Percentiles rank a stretch among this genome's conserved stretches.
phyloP scores from a whole-genome alignment of 2,888 invertebrate genomes.

The Sarcophaga variegata region DNA sequence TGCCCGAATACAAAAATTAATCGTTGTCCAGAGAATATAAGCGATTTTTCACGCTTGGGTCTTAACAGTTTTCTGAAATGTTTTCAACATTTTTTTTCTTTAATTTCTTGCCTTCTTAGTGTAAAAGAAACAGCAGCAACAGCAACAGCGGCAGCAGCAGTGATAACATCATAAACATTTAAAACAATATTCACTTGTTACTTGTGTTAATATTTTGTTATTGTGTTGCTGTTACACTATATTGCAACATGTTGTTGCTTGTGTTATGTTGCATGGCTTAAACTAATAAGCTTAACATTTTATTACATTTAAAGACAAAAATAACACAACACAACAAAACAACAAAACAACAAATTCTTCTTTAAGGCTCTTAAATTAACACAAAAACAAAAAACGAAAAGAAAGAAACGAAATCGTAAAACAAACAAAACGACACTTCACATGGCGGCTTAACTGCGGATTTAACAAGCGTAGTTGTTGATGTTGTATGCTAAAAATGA shows the following conservation, averaged over 20 bases:
- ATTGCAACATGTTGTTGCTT: conserved; percentile 7
- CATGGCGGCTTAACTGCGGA: conserved; percentile 21
- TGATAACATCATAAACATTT: conserved; percentile 65
- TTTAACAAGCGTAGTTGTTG: conserved; percentile 1
- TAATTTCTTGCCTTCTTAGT: neutral
- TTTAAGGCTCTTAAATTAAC: neutral
- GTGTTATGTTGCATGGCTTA: conserved; percentile 47
- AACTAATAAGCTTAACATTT: conserved; percentile 68
- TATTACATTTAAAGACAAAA: conserved; percentile 30
- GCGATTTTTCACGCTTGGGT: conserved; percentile 35
- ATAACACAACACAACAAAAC: neutral
- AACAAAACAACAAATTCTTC: neutral
- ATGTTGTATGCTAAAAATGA: too few relatives aligned
- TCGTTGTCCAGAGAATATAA: conserved; percentile 19
- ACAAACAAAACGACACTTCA: neutral
- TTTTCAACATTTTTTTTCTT: neutral
- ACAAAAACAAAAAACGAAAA: neutral
- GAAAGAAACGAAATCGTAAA: neutral
- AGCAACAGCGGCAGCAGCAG: neutral
- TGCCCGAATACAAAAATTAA: conserved; percentile 46
- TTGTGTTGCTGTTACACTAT: conserved; percentile 29
- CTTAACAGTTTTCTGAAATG: neutral
- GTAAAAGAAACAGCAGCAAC: neutral
- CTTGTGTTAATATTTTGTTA: conserved; percentile 42
- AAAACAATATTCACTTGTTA: conserved; percentile 63